A percentile compares a stretch with the other conserved stretches of the same genome.
phyloP scores from a whole-genome alignment of 2,888 invertebrate species.

The Phaonia tiefii region DNA sequence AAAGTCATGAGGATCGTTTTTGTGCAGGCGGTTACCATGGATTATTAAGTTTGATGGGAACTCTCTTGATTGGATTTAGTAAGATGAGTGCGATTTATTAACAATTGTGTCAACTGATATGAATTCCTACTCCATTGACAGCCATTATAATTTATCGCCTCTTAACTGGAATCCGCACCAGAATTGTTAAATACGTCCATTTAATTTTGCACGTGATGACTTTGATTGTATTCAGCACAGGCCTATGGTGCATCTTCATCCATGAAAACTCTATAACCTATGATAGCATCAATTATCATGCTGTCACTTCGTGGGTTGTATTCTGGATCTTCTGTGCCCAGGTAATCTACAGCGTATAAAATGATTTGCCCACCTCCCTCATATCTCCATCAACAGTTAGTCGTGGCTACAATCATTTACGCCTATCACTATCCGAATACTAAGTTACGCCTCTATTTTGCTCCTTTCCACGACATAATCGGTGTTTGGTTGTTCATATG shows the following conservation, averaged over 20 bases:
- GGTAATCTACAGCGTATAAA: background rate
- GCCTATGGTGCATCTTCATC: background rate
- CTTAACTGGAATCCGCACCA: slow-evolving; percentile 36
- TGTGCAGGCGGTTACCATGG: slow-evolving; percentile 32
- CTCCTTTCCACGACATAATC: slow-evolving; percentile 57
- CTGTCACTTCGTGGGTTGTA: background rate
- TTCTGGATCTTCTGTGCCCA: background rate
- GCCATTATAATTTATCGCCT: slow-evolving; percentile 48
- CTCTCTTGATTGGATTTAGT: slow-evolving; percentile 22
- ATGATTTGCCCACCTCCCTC: background rate
- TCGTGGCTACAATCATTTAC: slow-evolving; percentile 35
- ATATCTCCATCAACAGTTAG: background rate
- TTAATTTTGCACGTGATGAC: slow-evolving; percentile 25
- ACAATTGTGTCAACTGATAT: background rate
- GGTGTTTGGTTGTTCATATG: slow-evolving; percentile 57
- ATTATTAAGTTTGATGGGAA: background rate
- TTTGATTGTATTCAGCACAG: background rate
- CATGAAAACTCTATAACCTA: background rate
- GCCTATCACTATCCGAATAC: slow-evolving; percentile 46
- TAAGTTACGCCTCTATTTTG: slow-evolving; percentile 40
- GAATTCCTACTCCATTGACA: background rate
- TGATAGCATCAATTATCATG: background rate
- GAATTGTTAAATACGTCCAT: slow-evolving; percentile 54
- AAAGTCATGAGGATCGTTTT: slow-evolving; percentile 3
- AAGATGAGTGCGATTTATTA: background rate